phyloP scores from a whole-genome alignment of 2,888 invertebrate genomes.

The Cephus spinipes region DNA sequence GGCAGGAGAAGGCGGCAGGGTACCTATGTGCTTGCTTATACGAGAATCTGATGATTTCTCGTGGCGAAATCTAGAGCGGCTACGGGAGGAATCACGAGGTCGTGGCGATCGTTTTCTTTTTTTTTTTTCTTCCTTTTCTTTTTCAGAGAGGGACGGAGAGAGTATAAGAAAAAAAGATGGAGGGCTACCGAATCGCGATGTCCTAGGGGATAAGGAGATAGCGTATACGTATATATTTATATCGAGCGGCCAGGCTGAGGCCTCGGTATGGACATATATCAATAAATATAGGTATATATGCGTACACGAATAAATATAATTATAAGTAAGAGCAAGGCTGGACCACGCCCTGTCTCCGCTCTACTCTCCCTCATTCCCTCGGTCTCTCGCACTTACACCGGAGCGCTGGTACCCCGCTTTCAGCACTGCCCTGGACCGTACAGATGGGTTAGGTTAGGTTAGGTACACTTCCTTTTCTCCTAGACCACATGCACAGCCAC shows the following conservation, averaged over 20 bases:
- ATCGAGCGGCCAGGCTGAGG: constrained; percentile 39
- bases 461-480: constrained; percentile 52
- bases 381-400: constrained; percentile 24
- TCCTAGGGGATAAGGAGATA: constrained; percentile 5
- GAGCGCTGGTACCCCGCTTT: constrained; percentile 19
- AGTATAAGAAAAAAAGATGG: constrained; percentile 1
- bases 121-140: constrained; percentile 7
- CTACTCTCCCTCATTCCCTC: constrained; percentile 51
- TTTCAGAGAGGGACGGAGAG: background rate
- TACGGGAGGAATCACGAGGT: constrained; percentile 7
- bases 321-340: constrained; percentile 64
- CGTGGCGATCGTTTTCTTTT: background rate
- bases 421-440: constrained; percentile 34
- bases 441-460: constrained; percentile 46
- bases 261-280: constrained; percentile 54
- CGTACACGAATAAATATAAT: constrained; percentile 57
- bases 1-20: background rate
- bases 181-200: background rate
- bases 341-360: constrained; percentile 65
- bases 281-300: constrained; percentile 45
- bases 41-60: background rate
- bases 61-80: constrained; percentile 25
- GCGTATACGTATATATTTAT: background rate
- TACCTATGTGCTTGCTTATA: background rate
- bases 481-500: constrained; percentile 20